These are phyloP conservation scores for Xestia ashworthii DNA, from an alignment of 2,888 invertebrate species.

Conservation along the genomic window DNA sequence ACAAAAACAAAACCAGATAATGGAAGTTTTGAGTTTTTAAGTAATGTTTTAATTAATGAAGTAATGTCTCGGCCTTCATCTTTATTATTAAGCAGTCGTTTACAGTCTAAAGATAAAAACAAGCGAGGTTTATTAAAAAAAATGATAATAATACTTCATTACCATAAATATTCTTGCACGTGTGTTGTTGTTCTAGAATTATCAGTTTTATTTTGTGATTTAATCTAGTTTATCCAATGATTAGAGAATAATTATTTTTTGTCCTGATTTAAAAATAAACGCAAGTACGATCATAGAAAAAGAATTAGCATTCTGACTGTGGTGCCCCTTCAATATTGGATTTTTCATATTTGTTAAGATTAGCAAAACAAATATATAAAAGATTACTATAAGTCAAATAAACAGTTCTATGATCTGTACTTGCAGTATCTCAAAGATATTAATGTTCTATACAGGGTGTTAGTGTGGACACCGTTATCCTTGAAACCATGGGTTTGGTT, in stretches of 20 bases:
- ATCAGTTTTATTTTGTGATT: background rate
- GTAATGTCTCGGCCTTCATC: background rate
- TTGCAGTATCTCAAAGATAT: background rate
- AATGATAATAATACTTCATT: background rate
- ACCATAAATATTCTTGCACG: background rate
- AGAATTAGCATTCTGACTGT: background rate
- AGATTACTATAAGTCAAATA: too few species aligned
- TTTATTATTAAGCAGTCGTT: background rate
- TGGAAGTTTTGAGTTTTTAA: conserved; percentile 2
- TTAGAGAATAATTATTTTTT: background rate
- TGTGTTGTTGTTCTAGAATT: background rate
- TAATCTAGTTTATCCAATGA: background rate
- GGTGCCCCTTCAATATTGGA: background rate
- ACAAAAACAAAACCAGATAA: conserved; percentile 12
- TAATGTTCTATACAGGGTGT: background rate
- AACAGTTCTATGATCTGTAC: background rate
- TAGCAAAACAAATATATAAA: too few species aligned
- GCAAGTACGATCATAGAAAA: background rate
- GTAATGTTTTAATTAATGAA: conserved; percentile 6
- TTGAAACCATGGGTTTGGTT: too few species aligned
- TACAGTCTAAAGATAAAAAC: background rate
- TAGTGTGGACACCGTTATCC: too few species aligned
- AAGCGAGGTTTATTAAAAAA: background rate
- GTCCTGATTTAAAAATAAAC: background rate
- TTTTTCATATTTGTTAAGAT: background rate